Evolutionary conservation across 2,888 invertebrate species (phyloP).

Genomic region (Branchipolynoe longqiensis): DNA sequence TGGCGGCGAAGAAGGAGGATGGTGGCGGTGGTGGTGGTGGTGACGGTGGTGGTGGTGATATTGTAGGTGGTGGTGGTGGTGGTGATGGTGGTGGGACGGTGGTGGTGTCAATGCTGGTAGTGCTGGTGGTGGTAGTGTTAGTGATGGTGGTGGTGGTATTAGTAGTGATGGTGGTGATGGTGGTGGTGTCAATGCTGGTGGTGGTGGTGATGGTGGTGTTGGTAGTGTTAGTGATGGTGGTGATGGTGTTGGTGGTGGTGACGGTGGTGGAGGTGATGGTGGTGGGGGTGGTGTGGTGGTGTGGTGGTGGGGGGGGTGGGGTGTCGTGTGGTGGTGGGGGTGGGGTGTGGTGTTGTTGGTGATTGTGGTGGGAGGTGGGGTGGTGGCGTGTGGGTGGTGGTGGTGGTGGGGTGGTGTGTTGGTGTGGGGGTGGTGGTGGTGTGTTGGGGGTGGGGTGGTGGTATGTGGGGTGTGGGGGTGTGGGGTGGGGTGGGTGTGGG

Average conservation of each 20-base stretch:
- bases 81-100: neutral
- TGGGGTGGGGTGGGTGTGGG: constrained; percentile 2
- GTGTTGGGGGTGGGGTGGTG: neutral
- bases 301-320: neutral
- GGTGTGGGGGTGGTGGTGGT: neutral
- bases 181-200: neutral
- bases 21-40: no score
- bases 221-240: no score
- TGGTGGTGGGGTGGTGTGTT: neutral
- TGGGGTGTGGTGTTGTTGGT: neutral
- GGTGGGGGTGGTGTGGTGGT: neutral
- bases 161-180: neutral
- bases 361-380: neutral
- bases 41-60: neutral
- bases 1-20: no score
- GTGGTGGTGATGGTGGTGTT: neutral
- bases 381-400: neutral
- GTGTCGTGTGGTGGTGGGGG: neutral
- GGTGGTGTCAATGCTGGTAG: neutral
- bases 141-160: no score
- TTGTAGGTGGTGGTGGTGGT: no score
- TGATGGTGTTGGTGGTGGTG: no score
- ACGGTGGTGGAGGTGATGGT: neutral
- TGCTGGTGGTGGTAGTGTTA: no score
- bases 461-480: neutral